Percentiles rank a stretch among this genome's conserved stretches.
phyloP scores from a whole-genome alignment of 2,797 vertebrate species.

The Ciconia nigra region DNA sequence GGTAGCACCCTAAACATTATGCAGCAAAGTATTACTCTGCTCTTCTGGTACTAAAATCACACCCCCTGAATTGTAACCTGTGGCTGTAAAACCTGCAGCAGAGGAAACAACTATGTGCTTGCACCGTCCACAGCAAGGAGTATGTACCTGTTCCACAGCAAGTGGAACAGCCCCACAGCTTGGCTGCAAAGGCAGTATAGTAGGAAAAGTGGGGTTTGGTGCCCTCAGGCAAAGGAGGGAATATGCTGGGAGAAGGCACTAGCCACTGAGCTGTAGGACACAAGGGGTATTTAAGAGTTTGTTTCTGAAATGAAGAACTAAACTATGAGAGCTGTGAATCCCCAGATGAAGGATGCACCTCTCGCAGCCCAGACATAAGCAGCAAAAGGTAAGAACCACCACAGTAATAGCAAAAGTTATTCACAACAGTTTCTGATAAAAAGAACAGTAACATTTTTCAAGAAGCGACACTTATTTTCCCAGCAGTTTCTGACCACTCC shows the following conservation, averaged over 20 bases:
- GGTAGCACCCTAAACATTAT: background rate
- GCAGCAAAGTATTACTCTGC: background rate
- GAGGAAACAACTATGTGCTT: background rate
- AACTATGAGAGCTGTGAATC: background rate
- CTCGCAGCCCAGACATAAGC: background rate
- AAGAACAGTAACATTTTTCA: background rate
- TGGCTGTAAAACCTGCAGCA: background rate
- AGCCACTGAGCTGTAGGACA: background rate
- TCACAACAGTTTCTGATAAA: background rate
- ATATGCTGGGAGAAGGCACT: background rate
- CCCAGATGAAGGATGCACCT: background rate
- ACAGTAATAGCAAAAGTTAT: background rate
- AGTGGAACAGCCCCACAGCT: background rate
- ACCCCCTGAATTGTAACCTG: background rate
- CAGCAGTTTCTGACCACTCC: background rate
- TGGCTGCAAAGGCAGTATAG: fast-evolving
- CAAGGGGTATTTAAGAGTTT: background rate
- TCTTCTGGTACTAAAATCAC: background rate
- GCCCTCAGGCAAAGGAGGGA: background rate
- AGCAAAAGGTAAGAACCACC: background rate
- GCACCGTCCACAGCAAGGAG: background rate
- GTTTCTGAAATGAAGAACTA: background rate
- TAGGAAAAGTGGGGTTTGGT: background rate
- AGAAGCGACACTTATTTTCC: background rate
- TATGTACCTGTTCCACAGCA: background rate